A percentile compares a stretch with the other conserved stretches of the same genome.
Evolutionary conservation across 2,888 invertebrate genomes (phyloP).

Genomic region (Watsonalla cultraria): DNA sequence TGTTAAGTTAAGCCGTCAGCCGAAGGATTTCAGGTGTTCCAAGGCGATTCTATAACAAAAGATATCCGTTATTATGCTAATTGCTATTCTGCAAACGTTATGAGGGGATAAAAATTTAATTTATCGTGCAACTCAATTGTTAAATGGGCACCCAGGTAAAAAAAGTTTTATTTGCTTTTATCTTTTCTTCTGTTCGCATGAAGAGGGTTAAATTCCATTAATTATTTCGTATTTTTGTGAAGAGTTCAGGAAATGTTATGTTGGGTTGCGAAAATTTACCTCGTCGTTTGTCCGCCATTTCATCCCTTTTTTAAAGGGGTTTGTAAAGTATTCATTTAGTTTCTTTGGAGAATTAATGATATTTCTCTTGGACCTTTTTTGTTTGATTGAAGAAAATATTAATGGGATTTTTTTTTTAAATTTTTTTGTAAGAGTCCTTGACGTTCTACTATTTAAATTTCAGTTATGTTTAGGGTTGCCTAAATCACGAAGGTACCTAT

Average conservation of each 20-base stretch:
- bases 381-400: too few relatives aligned
- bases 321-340: background rate
- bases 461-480: too few relatives aligned
- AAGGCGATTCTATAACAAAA: slow-evolving; percentile 17
- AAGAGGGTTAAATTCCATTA: slow-evolving; percentile 21
- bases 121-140: slow-evolving; percentile 21
- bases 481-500: too few relatives aligned
- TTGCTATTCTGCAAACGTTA: slow-evolving; percentile 30
- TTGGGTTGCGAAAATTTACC: background rate
- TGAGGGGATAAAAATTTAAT: slow-evolving; percentile 34
- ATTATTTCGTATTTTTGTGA: slow-evolving; percentile 16
- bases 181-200: slow-evolving; percentile 16
- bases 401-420: too few relatives aligned
- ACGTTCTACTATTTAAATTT: too few relatives aligned
- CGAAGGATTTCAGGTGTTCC: slow-evolving; percentile 4
- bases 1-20: background rate
- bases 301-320: background rate
- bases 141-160: slow-evolving; percentile 18
- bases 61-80: slow-evolving; percentile 35
- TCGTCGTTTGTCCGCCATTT: background rate
- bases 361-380: background rate
- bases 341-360: background rate
- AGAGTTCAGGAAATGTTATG: background rate
- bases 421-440: too few relatives aligned
- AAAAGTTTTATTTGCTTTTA: slow-evolving; percentile 20